A percentile compares a stretch with the other conserved stretches of the same genome.
Conservation (phyloP, 2,113 vertebrate genomes). For the Bubalus kerabau region DNA sequence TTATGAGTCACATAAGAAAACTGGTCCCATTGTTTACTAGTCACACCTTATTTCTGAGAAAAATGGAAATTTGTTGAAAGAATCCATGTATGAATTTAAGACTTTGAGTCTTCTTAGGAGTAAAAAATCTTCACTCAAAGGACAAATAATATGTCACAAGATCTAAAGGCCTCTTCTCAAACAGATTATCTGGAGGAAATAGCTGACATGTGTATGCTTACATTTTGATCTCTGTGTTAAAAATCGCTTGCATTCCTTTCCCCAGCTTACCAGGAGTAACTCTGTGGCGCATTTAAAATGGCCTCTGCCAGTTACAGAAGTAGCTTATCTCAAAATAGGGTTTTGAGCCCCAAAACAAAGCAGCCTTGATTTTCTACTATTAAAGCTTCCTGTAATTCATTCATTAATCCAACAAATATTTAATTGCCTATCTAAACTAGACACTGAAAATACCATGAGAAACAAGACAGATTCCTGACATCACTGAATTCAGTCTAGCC, state of each 20-base stretch:
- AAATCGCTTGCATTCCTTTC: not conserved
- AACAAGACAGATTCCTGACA: not conserved
- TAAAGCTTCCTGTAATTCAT: not conserved
- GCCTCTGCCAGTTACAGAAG: not conserved
- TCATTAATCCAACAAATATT: not conserved
- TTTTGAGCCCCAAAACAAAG: not conserved
- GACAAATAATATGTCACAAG: not conserved
- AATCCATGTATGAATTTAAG: not conserved
- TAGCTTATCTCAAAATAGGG: not conserved
- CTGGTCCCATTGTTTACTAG: not conserved
- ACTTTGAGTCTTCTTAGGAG: not conserved
- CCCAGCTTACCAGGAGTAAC: not conserved
- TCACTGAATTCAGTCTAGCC: not conserved
- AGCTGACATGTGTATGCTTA: not conserved
- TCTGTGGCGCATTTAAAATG: not conserved
- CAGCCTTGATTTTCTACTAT: not conserved
- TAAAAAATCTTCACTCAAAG: not conserved
- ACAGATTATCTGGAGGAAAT: not conserved
- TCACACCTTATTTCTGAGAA: not conserved
- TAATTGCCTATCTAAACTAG: not conserved
- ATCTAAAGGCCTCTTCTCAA: not conserved
- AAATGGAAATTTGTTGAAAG: not conserved
- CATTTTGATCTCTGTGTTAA: not conserved
- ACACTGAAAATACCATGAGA: not conserved
- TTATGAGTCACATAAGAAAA: slow-evolving; percentile 5